Evolutionary conservation across 2,888 invertebrate genomes (phyloP).

Genomic region (Acronicta alni): DNA sequence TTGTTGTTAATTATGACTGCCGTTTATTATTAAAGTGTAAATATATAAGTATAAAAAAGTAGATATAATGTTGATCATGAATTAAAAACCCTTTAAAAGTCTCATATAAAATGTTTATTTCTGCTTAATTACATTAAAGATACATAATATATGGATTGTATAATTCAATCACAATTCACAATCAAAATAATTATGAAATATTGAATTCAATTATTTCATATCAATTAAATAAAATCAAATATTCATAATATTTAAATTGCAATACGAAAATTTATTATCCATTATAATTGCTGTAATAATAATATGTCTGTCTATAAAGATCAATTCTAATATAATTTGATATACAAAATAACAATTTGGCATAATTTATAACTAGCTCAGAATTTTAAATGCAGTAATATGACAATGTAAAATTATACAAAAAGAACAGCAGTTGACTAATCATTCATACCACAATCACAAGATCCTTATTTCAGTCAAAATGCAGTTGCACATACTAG

Average conservation of each 20-base stretch:
- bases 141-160: constrained; percentile 84
- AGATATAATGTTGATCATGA: constrained; percentile 7
- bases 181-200: constrained; percentile 70
- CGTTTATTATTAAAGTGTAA: background rate
- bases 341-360: constrained; percentile 86
- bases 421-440: constrained; percentile 76
- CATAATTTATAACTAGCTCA: constrained; percentile 81
- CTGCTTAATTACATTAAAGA: constrained; percentile 84
- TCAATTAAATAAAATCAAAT: constrained; percentile 63
- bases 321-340: constrained; percentile 72
- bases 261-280: constrained; percentile 49
- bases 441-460: constrained; percentile 84
- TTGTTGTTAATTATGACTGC: background rate
- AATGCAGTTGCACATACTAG: constrained; percentile 80
- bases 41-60: background rate
- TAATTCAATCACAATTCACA: constrained; percentile 80
- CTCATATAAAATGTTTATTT: constrained; percentile 89
- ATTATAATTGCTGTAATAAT: constrained; percentile 53
- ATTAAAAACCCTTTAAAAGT: constrained; percentile 78
- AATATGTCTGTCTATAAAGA: constrained; percentile 62
- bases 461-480: constrained; percentile 84
- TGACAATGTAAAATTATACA: constrained; percentile 79
- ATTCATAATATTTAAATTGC: constrained; percentile 53
- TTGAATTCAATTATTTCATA: constrained; percentile 70
- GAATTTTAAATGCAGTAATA: constrained; percentile 83